Conservation (phyloP, 2,797 vertebrate species). For the Accipiter fasciatus region DNA sequence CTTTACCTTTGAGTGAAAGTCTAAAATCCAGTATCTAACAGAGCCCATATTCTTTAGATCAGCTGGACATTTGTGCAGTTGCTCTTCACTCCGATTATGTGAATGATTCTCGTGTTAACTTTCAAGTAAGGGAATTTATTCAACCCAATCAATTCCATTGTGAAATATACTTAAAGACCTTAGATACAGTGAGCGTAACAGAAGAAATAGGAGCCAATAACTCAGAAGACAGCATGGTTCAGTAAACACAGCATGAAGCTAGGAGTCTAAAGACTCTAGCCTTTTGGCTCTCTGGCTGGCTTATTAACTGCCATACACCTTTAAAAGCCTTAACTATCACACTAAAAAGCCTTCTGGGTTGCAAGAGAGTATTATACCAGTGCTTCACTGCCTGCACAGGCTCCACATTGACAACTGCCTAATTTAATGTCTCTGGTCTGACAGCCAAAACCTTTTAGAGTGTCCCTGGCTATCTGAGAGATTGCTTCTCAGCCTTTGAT, state of each 20-base stretch:
- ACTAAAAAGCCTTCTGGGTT: constrained; percentile 8
- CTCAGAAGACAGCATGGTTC: constrained; percentile 15
- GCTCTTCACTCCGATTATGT: neutral
- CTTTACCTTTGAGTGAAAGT: neutral
- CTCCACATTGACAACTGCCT: constrained; percentile 9
- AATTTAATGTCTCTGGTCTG: constrained; percentile 36
- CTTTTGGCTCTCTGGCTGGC: neutral
- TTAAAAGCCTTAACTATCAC: neutral
- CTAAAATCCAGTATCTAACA: neutral
- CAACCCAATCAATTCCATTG: neutral
- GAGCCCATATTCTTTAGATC: neutral
- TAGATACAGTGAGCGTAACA: neutral
- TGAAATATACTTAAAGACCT: neutral
- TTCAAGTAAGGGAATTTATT: constrained; percentile 16
- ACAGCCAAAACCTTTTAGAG: constrained; percentile 19
- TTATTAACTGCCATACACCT: constrained; percentile 24
- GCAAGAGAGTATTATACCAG: neutral
- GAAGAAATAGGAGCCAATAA: constrained; percentile 16
- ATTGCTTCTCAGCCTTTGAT: constrained; percentile 29
- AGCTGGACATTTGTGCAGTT: neutral
- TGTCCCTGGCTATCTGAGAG: neutral
- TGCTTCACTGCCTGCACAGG: neutral
- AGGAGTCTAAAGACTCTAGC: neutral
- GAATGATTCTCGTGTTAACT: neutral
- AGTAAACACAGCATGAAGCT: neutral